These are phyloP conservation scores for Bujurquina vittata DNA, from an alignment of 2,113 vertebrate genomes.

Conservation along the genomic window DNA sequence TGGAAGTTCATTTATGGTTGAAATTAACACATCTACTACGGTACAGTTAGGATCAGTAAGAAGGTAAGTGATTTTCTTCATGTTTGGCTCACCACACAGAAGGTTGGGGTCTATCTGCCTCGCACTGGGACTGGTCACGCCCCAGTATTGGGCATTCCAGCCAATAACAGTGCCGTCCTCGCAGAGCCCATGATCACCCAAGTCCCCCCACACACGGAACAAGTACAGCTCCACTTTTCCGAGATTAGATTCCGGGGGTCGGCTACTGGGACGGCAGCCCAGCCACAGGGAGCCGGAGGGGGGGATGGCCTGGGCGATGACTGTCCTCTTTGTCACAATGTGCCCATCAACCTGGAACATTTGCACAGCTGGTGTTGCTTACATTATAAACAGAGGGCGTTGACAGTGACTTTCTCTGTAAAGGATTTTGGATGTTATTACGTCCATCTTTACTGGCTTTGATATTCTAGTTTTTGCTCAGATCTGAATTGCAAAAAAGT, in stretches of 20 bases:
- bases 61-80: background rate
- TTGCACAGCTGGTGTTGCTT: background rate
- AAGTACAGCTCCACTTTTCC: conserved; percentile 78
- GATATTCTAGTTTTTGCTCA: background rate
- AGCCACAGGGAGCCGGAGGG: conserved; percentile 68
- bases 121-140: conserved; percentile 57
- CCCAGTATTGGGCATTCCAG: conserved; percentile 76
- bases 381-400: background rate
- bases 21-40: background rate
- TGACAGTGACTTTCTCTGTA: too few species aligned
- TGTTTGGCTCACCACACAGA: conserved; percentile 69
- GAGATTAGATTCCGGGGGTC: background rate
- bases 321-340: conserved; percentile 47
- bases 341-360: conserved; percentile 55
- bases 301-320: conserved; percentile 60
- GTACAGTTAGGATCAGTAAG: background rate
- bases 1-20: background rate
- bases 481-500: background rate
- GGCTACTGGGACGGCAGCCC: conserved; percentile 66
- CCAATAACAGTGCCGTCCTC: conserved; percentile 78
- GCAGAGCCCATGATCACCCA: conserved; percentile 57
- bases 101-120: conserved; percentile 59
- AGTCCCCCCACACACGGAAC: conserved; percentile 78
- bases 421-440: background rate
- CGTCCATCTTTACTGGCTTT: background rate